Evolutionary conservation across 1,140 invertebrate species (phyloP), one percentile per base, ranked within the genome.

Genomic region (Aphis craccivora): DNA sequence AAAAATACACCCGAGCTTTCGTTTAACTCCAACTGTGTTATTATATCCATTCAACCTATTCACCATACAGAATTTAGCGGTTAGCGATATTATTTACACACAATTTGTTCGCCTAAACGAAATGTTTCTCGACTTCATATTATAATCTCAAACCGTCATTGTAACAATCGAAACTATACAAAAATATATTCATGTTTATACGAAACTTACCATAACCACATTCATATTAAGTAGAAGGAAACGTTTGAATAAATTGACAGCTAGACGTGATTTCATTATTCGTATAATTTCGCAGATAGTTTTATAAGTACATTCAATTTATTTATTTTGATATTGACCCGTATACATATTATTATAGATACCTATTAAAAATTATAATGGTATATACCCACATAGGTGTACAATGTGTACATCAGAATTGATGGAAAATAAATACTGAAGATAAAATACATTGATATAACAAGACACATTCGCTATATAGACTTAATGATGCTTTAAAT

Each of bases 21-120:
- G 60, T 76, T 76, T 76, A n/a, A 76, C 11, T n/a, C 14, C 60
- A 30, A 20, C 60, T 76, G 60, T n/a, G 60, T 76, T 76, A 76
- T 67, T 76, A 76, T 76, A 30, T 76, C 60, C 60, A 76, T 76
- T 76, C 60, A 76, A 76, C 60, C n/a, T 76, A n/a, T 76, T 76
- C 30, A 76, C 30, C 60, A 76, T n/a, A 35, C 11, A 76, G 60
- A 76, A 76, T 76, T 35, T 76, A 76, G 60, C 30, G 14, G n/a
- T 76, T 14, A 18, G 30, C 60, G n/a, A 18, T n/a, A 18, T 76
- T n/a, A 76, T 76, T 67, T n/a, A 76, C 60, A 76, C 14, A 76
- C 60, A 35, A 76, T 76, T 76, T 76, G 60, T 76, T 76, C n/a
- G n/a, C 60, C 14, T n/a, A 18, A n/a, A 76, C 14, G 60, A 76